Conservation (phyloP, 2,113 vertebrate genomes). For the Bubalus kerabau region DNA sequence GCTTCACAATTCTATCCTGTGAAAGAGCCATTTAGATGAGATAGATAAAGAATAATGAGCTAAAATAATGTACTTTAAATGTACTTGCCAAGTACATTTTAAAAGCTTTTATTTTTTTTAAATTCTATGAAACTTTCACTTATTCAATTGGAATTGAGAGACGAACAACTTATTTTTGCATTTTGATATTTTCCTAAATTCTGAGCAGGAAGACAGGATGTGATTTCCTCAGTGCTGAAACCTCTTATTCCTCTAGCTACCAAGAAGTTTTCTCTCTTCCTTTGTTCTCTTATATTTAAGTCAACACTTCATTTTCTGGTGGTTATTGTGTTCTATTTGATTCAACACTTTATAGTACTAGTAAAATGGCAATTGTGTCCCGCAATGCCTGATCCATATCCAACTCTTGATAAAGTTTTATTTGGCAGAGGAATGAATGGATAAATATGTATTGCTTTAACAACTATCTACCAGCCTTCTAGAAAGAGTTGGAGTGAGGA, state of each 20-base stretch:
- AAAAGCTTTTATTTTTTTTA: neutral
- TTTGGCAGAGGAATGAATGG: neutral
- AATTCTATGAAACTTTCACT: neutral
- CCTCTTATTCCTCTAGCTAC: neutral
- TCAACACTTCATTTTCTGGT: neutral
- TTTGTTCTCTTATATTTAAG: neutral
- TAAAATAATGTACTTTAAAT: neutral
- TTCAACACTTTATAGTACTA: neutral
- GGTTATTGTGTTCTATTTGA: neutral
- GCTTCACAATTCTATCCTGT: neutral
- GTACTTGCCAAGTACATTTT: neutral
- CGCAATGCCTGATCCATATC: neutral
- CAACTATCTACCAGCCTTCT: neutral
- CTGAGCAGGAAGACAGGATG: neutral
- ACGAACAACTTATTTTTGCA: neutral
- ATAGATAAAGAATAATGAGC: constrained; percentile 28
- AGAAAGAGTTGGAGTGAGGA: neutral
- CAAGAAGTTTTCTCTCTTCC: neutral
- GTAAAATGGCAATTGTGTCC: neutral
- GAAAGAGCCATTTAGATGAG: constrained; percentile 11
- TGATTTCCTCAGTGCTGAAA: neutral
- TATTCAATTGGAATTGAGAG: neutral
- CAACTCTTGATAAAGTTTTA: constrained; percentile 1
- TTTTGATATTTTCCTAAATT: neutral
- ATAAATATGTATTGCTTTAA: neutral